Evolutionary conservation across 2,888 invertebrate genomes (phyloP).

Genomic region (Cristatella mucedo): DNA sequence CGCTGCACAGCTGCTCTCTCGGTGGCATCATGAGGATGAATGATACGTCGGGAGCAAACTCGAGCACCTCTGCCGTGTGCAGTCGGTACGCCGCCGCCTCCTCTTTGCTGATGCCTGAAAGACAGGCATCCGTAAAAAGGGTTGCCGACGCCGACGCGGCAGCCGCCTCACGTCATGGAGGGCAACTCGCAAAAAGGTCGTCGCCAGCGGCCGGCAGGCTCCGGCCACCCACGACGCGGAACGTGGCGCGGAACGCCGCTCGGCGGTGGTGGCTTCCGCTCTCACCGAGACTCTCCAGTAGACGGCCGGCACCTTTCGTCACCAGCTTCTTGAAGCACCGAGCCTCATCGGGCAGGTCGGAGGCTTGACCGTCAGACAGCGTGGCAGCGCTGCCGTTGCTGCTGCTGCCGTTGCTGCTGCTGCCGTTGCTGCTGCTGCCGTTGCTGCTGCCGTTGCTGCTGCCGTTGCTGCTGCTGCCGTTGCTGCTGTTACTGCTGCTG

Average conservation of each 20-base stretch:
- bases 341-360: too few species aligned
- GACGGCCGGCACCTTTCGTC: conserved; percentile 24
- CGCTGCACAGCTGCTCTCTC: conserved; percentile 72
- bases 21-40: conserved; percentile 81
- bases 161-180: conserved; percentile 90
- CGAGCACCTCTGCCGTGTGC: conserved; percentile 82
- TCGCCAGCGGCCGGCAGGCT: too few species aligned
- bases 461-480: too few species aligned
- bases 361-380: too few species aligned
- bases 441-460: too few species aligned
- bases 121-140: background rate
- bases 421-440: too few species aligned
- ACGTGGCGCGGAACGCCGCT: too few species aligned
- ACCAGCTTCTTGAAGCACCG: conserved; percentile 37
- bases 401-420: too few species aligned
- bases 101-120: conserved; percentile 25
- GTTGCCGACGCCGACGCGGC: conserved; percentile 27
- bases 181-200: too few species aligned
- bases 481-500: too few species aligned
- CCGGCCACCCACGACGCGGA: too few species aligned
- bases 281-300: conserved; percentile 31
- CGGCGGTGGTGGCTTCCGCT: too few species aligned
- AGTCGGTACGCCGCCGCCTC: conserved; percentile 44
- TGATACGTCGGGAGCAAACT: conserved; percentile 73
- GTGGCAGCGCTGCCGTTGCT: conserved; percentile 30